Evolutionary conservation across 2,113 vertebrate genomes (phyloP), one percentile per base, ranked within the genome.

Genomic region (Calyptomena viridis): DNA sequence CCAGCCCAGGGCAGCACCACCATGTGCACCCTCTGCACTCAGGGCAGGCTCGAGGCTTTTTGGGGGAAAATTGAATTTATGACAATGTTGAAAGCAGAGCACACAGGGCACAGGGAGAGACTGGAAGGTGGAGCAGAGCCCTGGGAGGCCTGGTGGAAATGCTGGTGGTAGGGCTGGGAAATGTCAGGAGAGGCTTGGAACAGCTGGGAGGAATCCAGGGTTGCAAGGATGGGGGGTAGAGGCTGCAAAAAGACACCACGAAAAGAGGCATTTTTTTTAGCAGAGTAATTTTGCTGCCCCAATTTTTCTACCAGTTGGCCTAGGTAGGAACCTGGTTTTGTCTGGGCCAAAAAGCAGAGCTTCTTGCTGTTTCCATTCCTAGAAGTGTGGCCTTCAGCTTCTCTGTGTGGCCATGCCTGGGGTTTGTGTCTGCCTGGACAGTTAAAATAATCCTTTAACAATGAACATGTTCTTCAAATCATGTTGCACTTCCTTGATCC

Each of bases 21-120:
- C 27, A 1, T 0, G 9, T 11, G 7, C 2, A 1, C 13, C 4
- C 1, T 1, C 59, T 24, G 59, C 31, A 1, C 59, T 4, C 50
- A 8, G 15, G 0, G 39, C 1, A 35, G 73, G 35, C 68, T 73
- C 2, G 1, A 76, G 64, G 58, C 37, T 69, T 62, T 39, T 5
- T 0, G 2, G 3, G 2, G 3, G 42, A 16, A 8, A 22, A 3
- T 58, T 7, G 17, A 4, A 20, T 33, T 15, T 1, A 4, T 37
- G 42, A 6, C 11, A 7, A 2, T 1, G 19, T 9, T 27, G 62
- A 21, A 25, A 72, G 40, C 72, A 58, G 75, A 74, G n/a, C 30
- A 9, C 17, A 0, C 12, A 44, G 59, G 50, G 6, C 7, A 0
- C 1, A 9, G 20, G 33, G 11, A 12, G 15, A 83, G 47, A 4